Conservation (phyloP, 2,888 invertebrate species). For the Rhagonycha lutea region DNA sequence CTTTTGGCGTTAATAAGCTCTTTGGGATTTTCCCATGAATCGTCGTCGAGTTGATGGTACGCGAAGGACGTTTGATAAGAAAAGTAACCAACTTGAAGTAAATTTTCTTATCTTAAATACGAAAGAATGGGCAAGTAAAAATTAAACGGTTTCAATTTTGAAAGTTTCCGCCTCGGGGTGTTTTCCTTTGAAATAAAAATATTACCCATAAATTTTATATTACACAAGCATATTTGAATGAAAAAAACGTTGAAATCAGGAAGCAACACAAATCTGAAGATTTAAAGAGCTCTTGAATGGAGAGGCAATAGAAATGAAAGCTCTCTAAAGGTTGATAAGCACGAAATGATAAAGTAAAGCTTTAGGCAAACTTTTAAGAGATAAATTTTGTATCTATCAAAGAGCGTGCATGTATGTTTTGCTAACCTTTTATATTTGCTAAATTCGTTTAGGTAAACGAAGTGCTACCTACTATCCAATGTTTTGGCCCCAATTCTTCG, state of each 20-base stretch:
- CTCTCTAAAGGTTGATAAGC: slow-evolving; percentile 14
- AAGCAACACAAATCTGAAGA: neutral
- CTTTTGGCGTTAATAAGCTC: slow-evolving; percentile 9
- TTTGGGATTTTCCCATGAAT: slow-evolving; percentile 17
- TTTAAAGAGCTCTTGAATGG: slow-evolving; percentile 3
- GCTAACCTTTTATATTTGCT: neutral
- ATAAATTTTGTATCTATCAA: slow-evolving; percentile 1
- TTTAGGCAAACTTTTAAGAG: neutral
- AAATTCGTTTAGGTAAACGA: neutral
- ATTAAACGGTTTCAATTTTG: too few species aligned
- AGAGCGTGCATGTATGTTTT: neutral
- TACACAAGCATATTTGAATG: neutral
- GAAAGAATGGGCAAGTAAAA: neutral
- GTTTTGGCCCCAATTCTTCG: neutral
- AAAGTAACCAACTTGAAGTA: neutral
- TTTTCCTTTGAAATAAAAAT: neutral
- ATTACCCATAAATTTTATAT: neutral
- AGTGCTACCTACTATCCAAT: neutral
- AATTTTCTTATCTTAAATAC: neutral
- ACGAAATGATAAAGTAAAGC: slow-evolving; percentile 6
- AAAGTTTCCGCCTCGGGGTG: neutral
- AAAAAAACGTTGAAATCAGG: neutral
- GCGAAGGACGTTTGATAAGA: neutral
- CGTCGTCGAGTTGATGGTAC: neutral
- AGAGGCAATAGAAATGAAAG: slow-evolving; percentile 4